These are phyloP conservation scores for Crematogaster levior DNA, from an alignment of 2,888 invertebrate species.

Conservation along the genomic window DNA sequence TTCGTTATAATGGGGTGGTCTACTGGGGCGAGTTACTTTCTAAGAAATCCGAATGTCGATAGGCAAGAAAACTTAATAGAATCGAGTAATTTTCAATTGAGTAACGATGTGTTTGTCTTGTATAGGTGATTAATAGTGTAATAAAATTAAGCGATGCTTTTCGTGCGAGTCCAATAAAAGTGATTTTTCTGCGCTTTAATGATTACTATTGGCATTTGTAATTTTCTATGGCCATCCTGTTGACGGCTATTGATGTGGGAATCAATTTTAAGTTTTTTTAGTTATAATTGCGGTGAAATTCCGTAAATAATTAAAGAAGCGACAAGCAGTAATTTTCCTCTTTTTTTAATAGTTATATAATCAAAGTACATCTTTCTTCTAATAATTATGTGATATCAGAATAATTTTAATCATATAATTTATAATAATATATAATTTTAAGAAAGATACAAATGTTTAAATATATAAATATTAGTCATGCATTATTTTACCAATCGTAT, in stretches of 20 bases:
- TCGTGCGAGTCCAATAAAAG: background rate
- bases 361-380: background rate
- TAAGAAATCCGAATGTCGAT: background rate
- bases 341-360: background rate
- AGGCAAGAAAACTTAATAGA: background rate
- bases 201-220: background rate
- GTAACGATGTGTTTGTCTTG: background rate
- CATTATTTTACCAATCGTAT: too few species aligned
- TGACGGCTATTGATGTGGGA: background rate
- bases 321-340: background rate
- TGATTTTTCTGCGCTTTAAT: background rate
- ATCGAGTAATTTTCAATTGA: background rate
- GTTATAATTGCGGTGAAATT: conserved; percentile 5
- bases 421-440: too few species aligned
- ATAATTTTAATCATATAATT: too few species aligned
- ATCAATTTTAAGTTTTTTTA: background rate
- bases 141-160: conserved; percentile 4
- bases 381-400: too few species aligned
- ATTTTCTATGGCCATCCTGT: background rate
- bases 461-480: too few species aligned
- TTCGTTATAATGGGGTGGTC: conserved; percentile 5
- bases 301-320: background rate
- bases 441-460: too few species aligned
- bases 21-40: background rate
- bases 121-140: background rate